These are phyloP conservation scores for Malacoraja senta DNA, from an alignment of 2,797 vertebrate species.

Conservation along the genomic window DNA sequence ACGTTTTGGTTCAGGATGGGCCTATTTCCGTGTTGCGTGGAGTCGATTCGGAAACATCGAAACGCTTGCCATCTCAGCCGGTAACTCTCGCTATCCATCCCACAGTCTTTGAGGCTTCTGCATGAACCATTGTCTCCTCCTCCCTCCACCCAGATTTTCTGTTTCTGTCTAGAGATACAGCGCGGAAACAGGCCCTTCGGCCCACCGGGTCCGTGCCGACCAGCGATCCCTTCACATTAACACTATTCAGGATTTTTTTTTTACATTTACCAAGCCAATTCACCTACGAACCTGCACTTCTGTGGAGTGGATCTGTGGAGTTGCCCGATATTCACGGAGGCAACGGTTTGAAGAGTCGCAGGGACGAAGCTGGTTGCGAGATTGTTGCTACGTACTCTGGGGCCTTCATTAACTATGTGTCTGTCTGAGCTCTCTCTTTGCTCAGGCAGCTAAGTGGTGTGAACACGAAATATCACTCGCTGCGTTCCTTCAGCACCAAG, in stretches of 20 bases:
- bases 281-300: no score
- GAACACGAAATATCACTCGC: not conserved
- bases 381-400: not conserved
- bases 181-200: no score
- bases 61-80: not conserved
- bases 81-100: not conserved
- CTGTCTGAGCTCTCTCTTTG: not conserved
- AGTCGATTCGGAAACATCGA: not conserved
- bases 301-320: no score
- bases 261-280: no score
- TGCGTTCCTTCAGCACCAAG: not conserved
- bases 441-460: not conserved
- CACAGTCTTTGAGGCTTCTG: not conserved
- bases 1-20: no score
- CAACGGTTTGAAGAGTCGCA: not conserved
- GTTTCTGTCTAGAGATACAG: no score
- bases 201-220: no score
- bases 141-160: not conserved
- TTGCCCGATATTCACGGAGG: not conserved
- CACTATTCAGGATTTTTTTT: no score
- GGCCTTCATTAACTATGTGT: not conserved
- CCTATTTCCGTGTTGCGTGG: not conserved
- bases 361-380: not conserved
- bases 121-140: not conserved
- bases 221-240: no score